Evolutionary conservation across 2,888 invertebrate genomes (phyloP).

Genomic region (Nomada fabriciana): DNA sequence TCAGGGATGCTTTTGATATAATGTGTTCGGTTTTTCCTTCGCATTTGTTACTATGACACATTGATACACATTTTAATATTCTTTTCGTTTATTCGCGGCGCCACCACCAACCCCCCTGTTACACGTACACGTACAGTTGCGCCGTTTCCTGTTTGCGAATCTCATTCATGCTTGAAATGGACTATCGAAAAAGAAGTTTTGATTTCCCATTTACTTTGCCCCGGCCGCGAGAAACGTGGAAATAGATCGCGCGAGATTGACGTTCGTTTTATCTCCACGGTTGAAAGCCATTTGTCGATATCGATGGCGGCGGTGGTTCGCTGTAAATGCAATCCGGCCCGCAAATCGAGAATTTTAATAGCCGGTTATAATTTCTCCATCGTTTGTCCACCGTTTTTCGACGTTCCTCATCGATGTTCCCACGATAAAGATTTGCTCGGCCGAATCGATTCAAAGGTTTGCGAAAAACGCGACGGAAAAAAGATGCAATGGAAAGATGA

Average conservation of each 20-base stretch:
- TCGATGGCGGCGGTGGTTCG: constrained; percentile 30
- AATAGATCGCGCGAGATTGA: constrained; percentile 63
- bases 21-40: background rate
- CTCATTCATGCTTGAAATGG: constrained; percentile 18
- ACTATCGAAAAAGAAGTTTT: constrained; percentile 38
- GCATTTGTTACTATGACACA: too few relatives aligned
- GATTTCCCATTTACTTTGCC: constrained; percentile 46
- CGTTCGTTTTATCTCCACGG: constrained; percentile 64
- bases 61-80: background rate
- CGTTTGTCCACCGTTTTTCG: constrained; percentile 11
- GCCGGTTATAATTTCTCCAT: constrained; percentile 48
- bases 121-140: background rate
- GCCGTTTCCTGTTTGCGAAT: background rate
- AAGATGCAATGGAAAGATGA: background rate
- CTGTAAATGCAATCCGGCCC: constrained; percentile 57
- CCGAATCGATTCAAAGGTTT: constrained; percentile 5
- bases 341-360: constrained; percentile 48
- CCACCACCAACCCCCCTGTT: background rate
- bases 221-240: constrained; percentile 25
- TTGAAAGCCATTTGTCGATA: constrained; percentile 59
- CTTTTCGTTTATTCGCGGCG: too few relatives aligned
- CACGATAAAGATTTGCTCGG: constrained; percentile 3
- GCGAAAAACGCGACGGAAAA: background rate
- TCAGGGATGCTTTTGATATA: background rate
- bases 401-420: background rate